Base-by-base conservation (phyloP, 2,888 invertebrate genomes). In the Ceraclea dissimilis region DNA sequence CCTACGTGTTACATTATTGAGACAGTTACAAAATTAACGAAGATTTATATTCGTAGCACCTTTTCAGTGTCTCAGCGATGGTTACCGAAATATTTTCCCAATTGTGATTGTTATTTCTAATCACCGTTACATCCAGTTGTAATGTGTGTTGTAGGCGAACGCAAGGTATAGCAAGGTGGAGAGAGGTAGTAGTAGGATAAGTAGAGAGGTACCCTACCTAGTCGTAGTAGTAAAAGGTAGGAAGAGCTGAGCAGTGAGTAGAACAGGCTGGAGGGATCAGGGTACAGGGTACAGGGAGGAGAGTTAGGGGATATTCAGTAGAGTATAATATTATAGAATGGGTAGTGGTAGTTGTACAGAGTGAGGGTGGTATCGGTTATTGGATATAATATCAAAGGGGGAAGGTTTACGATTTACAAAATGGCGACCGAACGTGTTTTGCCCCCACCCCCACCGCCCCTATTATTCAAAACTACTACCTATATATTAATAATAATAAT, bases 311-410 rank as follows among this genome's bases (percentile, higher is more conserved):
- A 20, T 39, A 19, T 6, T n/a, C n/a, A n/a, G 46, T 21, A 21
- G 26, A n/a, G 17, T 49, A 34, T 4, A 8, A 16, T 39, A 39
- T 13, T 39, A 16, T 39, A 39, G 39, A 16, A 4, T n/a, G 39
- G 5, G 39, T 39, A 39, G 39, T 16, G 13, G 2, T 8, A 8
- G 39, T 16, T 16, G 39, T 39, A 39, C 4, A 4, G n/a, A n/a
- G 39, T 39, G 39, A 55, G 56, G 56, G 58, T 52, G 49, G 59
- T 59, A 61, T 61, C 57, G 59, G 61, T 61, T 61, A 61, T 61
- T 61, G 61, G 61, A 59, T 61, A 61, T 59, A 52, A 59, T 61
- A 59, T 61, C 57, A 57, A 54, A 59, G 58, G 54, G 51, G 59
- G 61, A 43, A 51, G 54, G 54, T 60, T 60, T 57, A 49, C 60